A percentile compares a stretch with the other conserved stretches of the same genome.
Evolutionary conservation across 2,113 vertebrate genomes (phyloP).

Genomic region (Mustelus asterias): DNA sequence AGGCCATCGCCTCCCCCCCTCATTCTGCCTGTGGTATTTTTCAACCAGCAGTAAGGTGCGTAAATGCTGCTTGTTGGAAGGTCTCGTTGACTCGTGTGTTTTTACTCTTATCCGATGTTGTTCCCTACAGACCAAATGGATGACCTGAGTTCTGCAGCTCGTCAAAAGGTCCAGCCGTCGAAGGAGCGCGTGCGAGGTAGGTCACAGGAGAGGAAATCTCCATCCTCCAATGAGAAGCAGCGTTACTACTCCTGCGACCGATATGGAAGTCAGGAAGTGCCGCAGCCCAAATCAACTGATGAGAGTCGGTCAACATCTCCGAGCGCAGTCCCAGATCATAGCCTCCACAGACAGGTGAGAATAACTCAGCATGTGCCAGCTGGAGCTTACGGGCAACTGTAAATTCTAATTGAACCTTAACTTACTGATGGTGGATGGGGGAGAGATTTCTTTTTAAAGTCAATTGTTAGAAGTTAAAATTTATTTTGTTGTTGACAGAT

Average conservation of each 20-base stretch:
- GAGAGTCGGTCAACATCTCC: constrained; percentile 79
- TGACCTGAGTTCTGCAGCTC: constrained; percentile 41
- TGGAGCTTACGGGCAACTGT: neutral
- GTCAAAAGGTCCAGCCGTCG: constrained; percentile 48
- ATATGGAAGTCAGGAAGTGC: constrained; percentile 77
- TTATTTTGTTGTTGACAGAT: neutral
- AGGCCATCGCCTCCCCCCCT: too few species aligned
- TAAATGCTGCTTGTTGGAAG: neutral
- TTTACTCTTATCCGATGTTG: neutral
- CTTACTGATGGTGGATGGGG: neutral
- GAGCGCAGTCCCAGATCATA: constrained; percentile 62
- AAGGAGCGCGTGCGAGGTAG: constrained; percentile 75
- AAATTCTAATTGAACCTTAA: neutral
- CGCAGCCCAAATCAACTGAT: constrained; percentile 66
- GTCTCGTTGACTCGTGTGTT: neutral
- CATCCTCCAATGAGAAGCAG: constrained; percentile 81
- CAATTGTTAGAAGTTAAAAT: neutral
- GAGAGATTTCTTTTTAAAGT: neutral
- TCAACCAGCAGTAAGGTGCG: too few species aligned
- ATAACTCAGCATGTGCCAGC: neutral
- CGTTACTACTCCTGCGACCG: constrained; percentile 94
- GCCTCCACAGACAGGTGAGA: constrained; percentile 78
- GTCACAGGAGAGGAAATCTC: constrained; percentile 85
- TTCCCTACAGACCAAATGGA: constrained; percentile 43
- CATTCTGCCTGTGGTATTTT: neutral